Percentiles rank a stretch among this genome's conserved stretches.
phyloP scores from a whole-genome alignment of 2,113 vertebrate genomes.

The Mionectes macconnelli region DNA sequence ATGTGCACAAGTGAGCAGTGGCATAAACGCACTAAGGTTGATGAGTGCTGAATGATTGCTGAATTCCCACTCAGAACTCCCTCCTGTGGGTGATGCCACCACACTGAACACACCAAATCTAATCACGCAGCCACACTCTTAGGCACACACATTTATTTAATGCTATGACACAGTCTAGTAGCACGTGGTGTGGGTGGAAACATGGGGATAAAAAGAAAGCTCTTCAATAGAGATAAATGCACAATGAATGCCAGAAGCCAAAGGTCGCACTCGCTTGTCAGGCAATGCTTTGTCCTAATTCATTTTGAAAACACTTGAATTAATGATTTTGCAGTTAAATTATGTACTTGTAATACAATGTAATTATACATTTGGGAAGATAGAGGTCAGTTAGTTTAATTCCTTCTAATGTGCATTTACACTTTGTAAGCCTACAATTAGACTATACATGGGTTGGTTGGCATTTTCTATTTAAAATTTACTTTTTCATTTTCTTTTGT shows the following conservation, averaged over 20 bases:
- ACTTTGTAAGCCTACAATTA: neutral
- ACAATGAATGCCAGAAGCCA: neutral
- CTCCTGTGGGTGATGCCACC: neutral
- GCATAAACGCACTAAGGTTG: neutral
- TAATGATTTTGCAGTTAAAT: neutral
- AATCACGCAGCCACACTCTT: neutral
- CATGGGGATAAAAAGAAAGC: neutral
- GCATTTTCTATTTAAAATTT: neutral
- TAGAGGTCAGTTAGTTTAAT: neutral
- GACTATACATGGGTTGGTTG: neutral
- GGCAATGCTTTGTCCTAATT: neutral
- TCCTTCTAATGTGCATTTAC: neutral
- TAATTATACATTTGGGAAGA: neutral
- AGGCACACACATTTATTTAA: neutral
- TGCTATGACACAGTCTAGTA: neutral
- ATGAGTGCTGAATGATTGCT: neutral
- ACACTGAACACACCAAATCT: neutral
- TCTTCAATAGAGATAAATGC: neutral
- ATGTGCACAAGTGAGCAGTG: neutral
- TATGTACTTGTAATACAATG: neutral
- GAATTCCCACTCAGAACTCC: neutral
- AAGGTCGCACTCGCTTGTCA: neutral
- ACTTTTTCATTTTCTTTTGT: neutral
- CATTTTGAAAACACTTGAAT: slow-evolving; percentile 5
- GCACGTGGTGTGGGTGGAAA: neutral